Conservation (phyloP, 2,113 vertebrate species). For the Neogobius melanostomus region DNA sequence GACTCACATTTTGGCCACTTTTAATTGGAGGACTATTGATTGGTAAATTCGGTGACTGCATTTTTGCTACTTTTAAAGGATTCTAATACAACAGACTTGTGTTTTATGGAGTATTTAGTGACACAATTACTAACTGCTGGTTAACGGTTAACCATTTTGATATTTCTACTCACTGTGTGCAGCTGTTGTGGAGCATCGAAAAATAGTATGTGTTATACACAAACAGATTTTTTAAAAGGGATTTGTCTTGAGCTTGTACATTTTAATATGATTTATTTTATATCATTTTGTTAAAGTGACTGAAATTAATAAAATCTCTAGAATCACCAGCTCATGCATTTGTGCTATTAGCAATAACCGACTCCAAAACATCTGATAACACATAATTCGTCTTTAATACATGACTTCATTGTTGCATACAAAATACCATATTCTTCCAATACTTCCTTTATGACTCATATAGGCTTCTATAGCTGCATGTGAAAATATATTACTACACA, state of each 20-base stretch:
- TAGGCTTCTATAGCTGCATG: constrained; percentile 72
- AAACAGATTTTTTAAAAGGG: constrained; percentile 1
- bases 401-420: constrained; percentile 71
- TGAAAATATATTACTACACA: constrained; percentile 85
- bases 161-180: too few species aligned
- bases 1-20: neutral
- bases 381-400: constrained; percentile 70
- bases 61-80: neutral
- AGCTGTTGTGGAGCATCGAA: too few species aligned
- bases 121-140: neutral
- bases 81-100: neutral
- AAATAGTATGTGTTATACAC: too few species aligned
- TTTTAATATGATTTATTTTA: constrained; percentile 28
- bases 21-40: neutral
- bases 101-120: neutral
- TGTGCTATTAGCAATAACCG: neutral
- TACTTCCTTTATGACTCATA: constrained; percentile 65
- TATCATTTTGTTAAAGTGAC: constrained; percentile 15
- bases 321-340: neutral
- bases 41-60: neutral
- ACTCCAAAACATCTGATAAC: constrained; percentile 53
- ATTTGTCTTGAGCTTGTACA: neutral
- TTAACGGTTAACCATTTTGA: neutral
- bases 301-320: constrained; percentile 40
- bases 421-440: constrained; percentile 69